These are phyloP conservation scores for Sialis lutaria DNA, from an alignment of 2,888 invertebrate genomes.

Conservation along the genomic window DNA sequence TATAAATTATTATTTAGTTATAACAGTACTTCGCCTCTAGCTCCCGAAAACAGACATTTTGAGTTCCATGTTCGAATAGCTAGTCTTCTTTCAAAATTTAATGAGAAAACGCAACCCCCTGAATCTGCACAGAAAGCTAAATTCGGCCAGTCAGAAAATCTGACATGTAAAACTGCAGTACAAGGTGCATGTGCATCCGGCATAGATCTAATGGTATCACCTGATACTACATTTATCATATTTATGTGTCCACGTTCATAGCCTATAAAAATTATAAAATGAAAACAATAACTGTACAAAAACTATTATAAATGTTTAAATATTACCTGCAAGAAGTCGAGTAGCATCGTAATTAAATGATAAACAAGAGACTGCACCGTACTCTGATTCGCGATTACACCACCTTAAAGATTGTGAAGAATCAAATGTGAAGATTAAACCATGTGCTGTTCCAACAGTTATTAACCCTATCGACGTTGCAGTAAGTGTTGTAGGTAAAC, in stretches of 20 bases:
- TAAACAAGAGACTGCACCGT: slow-evolving; percentile 66
- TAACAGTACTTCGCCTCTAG: slow-evolving; percentile 81
- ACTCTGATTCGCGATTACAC: slow-evolving; percentile 60
- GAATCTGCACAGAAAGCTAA: slow-evolving; percentile 67
- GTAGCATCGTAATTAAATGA: slow-evolving; percentile 78
- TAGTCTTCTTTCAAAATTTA: slow-evolving; percentile 74
- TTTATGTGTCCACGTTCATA: slow-evolving; percentile 67
- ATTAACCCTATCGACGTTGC: slow-evolving; percentile 56
- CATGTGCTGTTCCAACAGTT: slow-evolving; percentile 89
- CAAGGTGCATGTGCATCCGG: slow-evolving; percentile 72
- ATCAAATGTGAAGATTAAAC: slow-evolving; percentile 75
- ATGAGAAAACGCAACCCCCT: slow-evolving; percentile 73
- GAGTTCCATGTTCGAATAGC: slow-evolving; percentile 80
- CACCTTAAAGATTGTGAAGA: slow-evolving; percentile 74
- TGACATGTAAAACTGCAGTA: slow-evolving; percentile 59
- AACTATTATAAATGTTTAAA: neutral
- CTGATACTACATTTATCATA: slow-evolving; percentile 67
- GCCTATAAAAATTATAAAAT: no score
- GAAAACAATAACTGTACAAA: neutral
- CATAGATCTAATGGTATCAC: slow-evolving; percentile 55
- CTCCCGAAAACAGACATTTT: slow-evolving; percentile 91
- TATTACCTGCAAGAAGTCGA: slow-evolving; percentile 55
- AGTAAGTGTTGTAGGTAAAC: slow-evolving; percentile 71
- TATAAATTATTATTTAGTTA: no score
- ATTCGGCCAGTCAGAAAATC: slow-evolving; percentile 49